These are phyloP conservation scores for Ochlodes sylvanus DNA, from an alignment of 2,888 invertebrate genomes.

Conservation along the genomic window DNA sequence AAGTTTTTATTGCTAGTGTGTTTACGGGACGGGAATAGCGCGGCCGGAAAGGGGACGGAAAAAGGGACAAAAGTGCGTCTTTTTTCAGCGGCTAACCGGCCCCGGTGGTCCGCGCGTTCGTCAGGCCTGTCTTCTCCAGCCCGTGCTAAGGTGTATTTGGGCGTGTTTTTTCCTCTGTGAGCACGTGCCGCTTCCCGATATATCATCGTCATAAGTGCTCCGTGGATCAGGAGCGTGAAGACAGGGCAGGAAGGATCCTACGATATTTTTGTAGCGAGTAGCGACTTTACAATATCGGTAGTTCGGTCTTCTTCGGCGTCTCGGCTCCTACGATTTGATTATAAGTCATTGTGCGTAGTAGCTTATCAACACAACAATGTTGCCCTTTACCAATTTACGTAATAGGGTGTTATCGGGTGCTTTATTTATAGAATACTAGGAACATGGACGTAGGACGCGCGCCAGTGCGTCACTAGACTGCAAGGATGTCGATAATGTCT, in stretches of 20 bases:
- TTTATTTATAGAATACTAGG: constrained; percentile 24
- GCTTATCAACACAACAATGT: neutral
- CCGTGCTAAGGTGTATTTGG: constrained; percentile 22
- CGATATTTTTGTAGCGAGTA: neutral
- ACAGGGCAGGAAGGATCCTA: neutral
- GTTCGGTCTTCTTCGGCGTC: no score
- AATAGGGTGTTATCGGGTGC: constrained; percentile 19
- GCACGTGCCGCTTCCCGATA: constrained; percentile 23
- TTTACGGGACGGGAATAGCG: constrained; percentile 49
- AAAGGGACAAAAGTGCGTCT: constrained; percentile 62
- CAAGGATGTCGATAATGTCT: constrained; percentile 26
- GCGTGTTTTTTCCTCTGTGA: constrained; percentile 8
- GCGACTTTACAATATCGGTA: neutral
- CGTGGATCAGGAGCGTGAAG: constrained; percentile 2
- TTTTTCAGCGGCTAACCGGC: constrained; percentile 61
- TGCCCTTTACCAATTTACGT: constrained; percentile 25
- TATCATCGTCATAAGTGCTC: constrained; percentile 3
- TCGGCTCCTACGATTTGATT: no score
- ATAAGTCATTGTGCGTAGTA: neutral
- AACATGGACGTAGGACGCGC: constrained; percentile 14
- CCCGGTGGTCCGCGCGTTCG: constrained; percentile 48
- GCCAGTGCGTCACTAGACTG: constrained; percentile 23
- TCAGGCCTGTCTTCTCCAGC: constrained; percentile 14
- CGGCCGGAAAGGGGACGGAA: constrained; percentile 59
- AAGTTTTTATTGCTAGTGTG: constrained; percentile 44